phyloP scores from a whole-genome alignment of 2,113 vertebrate genomes.

The Connochaetes taurinus region DNA sequence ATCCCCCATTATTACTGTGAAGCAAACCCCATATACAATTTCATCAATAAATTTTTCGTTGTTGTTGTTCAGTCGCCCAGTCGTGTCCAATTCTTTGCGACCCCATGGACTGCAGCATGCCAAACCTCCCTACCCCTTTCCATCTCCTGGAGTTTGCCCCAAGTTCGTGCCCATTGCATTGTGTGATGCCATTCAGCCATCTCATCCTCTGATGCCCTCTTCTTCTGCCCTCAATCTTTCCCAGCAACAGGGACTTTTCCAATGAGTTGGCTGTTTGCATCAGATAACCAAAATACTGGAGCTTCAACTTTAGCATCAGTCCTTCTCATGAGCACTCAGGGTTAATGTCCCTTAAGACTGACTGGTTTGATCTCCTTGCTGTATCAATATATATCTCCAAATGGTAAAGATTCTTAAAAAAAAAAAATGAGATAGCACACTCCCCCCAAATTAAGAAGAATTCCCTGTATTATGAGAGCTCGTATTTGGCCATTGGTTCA shows the following conservation, averaged over 20 bases:
- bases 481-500: neutral
- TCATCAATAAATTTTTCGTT: fast-evolving
- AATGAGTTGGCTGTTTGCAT: neutral
- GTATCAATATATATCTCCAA: neutral
- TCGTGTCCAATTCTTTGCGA: neutral
- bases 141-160: neutral
- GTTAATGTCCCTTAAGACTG: neutral
- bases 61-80: neutral
- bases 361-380: neutral
- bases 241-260: neutral
- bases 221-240: neutral
- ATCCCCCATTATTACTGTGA: fast-evolving
- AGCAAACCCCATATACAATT: neutral
- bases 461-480: neutral
- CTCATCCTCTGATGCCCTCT: neutral
- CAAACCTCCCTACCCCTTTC: neutral
- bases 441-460: neutral
- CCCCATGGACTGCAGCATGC: neutral
- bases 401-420: neutral
- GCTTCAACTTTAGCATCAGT: neutral
- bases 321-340: neutral
- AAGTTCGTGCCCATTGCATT: neutral
- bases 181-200: neutral
- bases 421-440: neutral
- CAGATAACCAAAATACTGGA: neutral